Evolutionary conservation across 1,140 invertebrate species (phyloP).

Genomic region (Macrobrachium rosenbergii): DNA sequence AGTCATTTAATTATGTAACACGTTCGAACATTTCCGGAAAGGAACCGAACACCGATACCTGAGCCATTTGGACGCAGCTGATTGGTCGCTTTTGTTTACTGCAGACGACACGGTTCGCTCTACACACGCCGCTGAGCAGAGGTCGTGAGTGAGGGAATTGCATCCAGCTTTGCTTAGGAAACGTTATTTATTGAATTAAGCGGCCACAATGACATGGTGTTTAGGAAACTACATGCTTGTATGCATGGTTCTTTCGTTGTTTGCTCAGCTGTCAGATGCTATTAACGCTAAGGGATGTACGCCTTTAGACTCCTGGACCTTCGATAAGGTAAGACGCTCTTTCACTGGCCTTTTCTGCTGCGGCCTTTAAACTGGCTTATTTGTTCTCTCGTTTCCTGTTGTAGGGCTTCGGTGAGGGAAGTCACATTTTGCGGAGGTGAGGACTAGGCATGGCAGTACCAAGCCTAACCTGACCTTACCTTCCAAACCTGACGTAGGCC

Average conservation of each 20-base stretch:
- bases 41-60: background rate
- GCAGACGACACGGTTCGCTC: background rate
- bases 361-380: background rate
- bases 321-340: slow-evolving; percentile 67
- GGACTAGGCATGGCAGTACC: background rate
- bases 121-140: background rate
- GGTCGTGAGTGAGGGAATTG: background rate
- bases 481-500: background rate
- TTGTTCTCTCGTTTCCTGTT: background rate
- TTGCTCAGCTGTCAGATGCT: background rate
- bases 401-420: background rate
- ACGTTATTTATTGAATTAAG: background rate
- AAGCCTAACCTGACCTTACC: background rate
- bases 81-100: slow-evolving; percentile 36
- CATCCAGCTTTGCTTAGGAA: background rate
- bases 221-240: background rate
- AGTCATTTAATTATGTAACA: background rate
- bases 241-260: background rate
- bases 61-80: slow-evolving; percentile 29
- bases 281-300: slow-evolving; percentile 66
- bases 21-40: background rate
- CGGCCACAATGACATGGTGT: background rate
- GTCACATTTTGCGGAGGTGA: too few species aligned
- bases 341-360: background rate
- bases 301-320: slow-evolving; percentile 67